Evolutionary conservation across 35 echinoderm and acorn worm genomes (phyloP), one percentile per base, ranked within the genome.

Genomic region (Amphiura filiformis): DNA sequence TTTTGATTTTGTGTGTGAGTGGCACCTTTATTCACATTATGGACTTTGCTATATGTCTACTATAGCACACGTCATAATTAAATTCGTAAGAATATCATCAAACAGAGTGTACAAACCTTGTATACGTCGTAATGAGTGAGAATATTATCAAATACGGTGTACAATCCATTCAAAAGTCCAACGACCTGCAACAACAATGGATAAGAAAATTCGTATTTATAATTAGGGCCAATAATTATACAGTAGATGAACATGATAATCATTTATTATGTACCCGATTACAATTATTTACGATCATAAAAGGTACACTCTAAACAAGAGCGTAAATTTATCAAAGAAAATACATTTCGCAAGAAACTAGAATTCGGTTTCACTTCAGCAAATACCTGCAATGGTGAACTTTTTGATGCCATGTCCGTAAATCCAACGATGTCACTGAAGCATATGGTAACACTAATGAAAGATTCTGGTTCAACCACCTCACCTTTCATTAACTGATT

Each of bases 351-450:
- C n/a, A n/a, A n/a, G n/a, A n/a, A n/a, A n/a, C n/a, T n/a, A n/a
- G n/a, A n/a, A n/a, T n/a, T n/a, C n/a, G n/a, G 49, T 52, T 20
- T 20, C 20, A 7, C 20, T 52, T 7, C 44, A 30, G 39, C 0
- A 78, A 57, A 77, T 84, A 99, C 96, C 90, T 99, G 93, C 30
- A 92, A 88, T 34, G 96, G 96, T 14, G 90, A 90, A 81, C 96
- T 99, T 86, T 90, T 82, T 4, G 96, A 94, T 80, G 96, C 94
- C 15, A 99, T 81, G 12, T 88, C 56, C 5, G 96, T 95, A 75
- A 99, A 99, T 0, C 93, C 96, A 0, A 99, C 93, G 39, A 99
- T 99, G 34, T 99, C 96, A 79, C 96, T 95, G 90, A 99, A 99
- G 89, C 89, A 99, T 79, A 99, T 94, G 0, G 96, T 99, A 4